Evolutionary conservation across 2,888 invertebrate species (phyloP), one percentile per base, ranked within the genome.

Genomic region (Chironomus riparius): DNA sequence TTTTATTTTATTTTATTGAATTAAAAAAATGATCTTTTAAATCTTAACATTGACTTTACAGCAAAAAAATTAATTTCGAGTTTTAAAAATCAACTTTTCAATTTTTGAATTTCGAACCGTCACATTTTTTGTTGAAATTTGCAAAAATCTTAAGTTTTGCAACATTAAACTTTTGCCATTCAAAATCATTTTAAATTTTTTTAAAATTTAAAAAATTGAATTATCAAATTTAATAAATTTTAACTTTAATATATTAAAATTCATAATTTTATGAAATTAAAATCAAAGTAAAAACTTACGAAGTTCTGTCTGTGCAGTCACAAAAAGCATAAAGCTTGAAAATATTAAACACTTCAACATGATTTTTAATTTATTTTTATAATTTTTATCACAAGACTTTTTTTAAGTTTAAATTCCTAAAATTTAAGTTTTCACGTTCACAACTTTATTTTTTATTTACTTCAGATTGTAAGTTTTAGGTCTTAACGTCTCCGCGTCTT

Each of bases 321-420:
- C 68, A 68, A 74, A 47, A 47, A 50, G 38, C n/a, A 74, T 15
- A 18, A 74, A 68, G 22, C 74, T 68, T n/a, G 68, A 21, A 68
- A 74, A 68, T 24, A 74, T 47, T 24, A 65, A 65, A 12, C 22
- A 65, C 65, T 65, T 65, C 21, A 65, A 65, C 56, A 56, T 56
- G 4, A 56, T 56, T 56, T 56, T 18, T 15, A 7, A 56, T 62
- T 65, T 65, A 22, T 65, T 65, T 24, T 24, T 65, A 2, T 6
- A 13, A 3, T 15, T 50, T 56, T 56, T 56, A 15, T 18, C 38
- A 38, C 38, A 38, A 38, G 38, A 38, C 38, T 38, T 38, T 38
- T 24, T 24, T 24, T 24, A 50, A 50, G 3, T n/a, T n/a, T 15
- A 15, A 56, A 56, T 56, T 56, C 15, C 15, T 15, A 15, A 50